These are phyloP conservation scores for Eretmocerus hayati DNA, from an alignment of 2,888 invertebrate genomes.

Conservation along the genomic window DNA sequence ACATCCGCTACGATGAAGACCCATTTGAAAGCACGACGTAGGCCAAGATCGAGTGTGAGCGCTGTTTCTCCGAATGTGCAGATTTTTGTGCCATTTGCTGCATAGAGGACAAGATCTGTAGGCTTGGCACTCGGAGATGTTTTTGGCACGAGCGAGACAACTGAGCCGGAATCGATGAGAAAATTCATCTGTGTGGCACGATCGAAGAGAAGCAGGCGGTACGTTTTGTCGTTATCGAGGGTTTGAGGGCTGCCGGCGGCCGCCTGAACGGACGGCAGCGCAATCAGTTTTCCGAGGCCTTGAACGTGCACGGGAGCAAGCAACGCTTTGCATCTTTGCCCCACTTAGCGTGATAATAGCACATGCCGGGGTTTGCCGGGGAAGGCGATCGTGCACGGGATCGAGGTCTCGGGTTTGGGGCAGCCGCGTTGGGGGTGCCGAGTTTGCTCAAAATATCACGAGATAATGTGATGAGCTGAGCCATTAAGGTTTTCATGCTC, in stretches of 20 bases:
- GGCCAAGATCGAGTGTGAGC: constrained; percentile 28
- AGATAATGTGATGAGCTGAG: too few relatives aligned
- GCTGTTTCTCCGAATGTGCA: constrained; percentile 30
- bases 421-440: not conserved
- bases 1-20: constrained; percentile 34
- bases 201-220: not conserved
- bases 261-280: not conserved
- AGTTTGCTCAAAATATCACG: too few relatives aligned
- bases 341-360: not conserved
- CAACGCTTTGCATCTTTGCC: not conserved
- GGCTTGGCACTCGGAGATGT: not conserved
- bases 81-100: constrained; percentile 35
- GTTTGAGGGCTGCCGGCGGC: not conserved
- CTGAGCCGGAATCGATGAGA: not conserved
- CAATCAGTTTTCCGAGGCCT: not conserved
- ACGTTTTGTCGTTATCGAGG: too few relatives aligned
- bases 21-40: constrained; percentile 32
- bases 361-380: not conserved
- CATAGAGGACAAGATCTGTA: constrained; percentile 24
- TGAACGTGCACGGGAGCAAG: not conserved
- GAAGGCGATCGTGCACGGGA: not conserved
- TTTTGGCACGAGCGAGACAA: not conserved
- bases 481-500: too few relatives aligned
- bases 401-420: not conserved
- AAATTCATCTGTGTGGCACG: not conserved